phyloP scores from a whole-genome alignment of 2,797 vertebrate species.

The Sebastes iracundus region DNA sequence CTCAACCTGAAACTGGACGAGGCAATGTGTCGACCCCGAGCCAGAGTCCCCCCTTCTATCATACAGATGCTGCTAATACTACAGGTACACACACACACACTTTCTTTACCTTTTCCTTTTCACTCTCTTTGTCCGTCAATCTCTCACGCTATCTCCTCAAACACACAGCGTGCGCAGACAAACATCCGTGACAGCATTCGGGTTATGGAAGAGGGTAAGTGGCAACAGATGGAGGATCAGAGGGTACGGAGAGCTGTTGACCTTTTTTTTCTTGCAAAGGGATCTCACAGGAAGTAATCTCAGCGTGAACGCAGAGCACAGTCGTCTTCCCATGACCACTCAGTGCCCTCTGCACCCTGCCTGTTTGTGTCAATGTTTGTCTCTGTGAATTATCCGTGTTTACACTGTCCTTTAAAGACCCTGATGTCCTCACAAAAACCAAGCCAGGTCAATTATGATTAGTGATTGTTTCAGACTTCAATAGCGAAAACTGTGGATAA shows the following conservation, averaged over 20 bases:
- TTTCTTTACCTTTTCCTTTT: background rate
- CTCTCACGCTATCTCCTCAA: background rate
- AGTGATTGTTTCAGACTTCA: background rate
- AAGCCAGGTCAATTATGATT: background rate
- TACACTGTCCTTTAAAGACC: conserved; percentile 1
- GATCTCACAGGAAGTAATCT: conserved; percentile 71
- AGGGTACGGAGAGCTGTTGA: background rate
- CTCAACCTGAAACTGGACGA: conserved; percentile 96
- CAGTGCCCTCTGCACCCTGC: conserved; percentile 24
- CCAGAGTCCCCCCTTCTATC: conserved; percentile 93
- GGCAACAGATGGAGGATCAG: conserved; percentile 36
- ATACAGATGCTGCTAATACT: conserved; percentile 97
- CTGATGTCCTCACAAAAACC: background rate
- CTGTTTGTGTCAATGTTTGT: conserved; percentile 1
- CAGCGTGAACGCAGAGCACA: conserved; percentile 38
- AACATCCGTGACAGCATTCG: conserved; percentile 1
- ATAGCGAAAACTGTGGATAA: background rate
- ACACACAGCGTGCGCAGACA: background rate
- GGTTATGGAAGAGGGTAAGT: conserved; percentile 10
- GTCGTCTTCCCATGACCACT: conserved; percentile 72
- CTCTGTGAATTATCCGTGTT: conserved; percentile 20
- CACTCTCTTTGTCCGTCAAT: background rate
- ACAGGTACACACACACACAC: conserved; percentile 82
- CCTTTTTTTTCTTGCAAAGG: conserved; percentile 7
- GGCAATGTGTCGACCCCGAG: conserved; percentile 90